These are phyloP conservation scores for Cheiracanthium punctorium DNA, from an alignment of 2,888 invertebrate genomes.

Conservation along the genomic window DNA sequence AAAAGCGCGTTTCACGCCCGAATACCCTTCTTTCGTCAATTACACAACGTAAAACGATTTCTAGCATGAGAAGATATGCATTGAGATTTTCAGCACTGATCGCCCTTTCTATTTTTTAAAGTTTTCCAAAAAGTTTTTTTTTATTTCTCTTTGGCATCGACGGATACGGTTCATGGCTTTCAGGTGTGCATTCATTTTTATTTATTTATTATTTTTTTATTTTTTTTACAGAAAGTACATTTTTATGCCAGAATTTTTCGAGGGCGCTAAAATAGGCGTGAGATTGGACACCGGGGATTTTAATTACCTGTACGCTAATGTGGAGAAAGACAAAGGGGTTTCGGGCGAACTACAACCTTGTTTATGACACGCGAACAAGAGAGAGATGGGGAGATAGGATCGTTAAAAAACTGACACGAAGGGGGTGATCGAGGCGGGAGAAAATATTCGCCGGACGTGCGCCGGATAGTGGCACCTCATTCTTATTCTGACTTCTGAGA, in stretches of 20 bases:
- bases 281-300: background rate
- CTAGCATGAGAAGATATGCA: background rate
- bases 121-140: background rate
- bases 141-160: background rate
- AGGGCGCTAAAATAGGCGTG: background rate
- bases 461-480: too few relatives aligned
- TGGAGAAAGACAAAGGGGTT: background rate
- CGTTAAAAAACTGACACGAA: too few relatives aligned
- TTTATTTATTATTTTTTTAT: too few relatives aligned
- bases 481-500: too few relatives aligned
- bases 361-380: too few relatives aligned
- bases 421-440: too few relatives aligned
- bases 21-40: background rate
- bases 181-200: too few relatives aligned
- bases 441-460: too few relatives aligned
- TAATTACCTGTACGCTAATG: background rate
- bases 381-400: too few relatives aligned
- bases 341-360: too few relatives aligned
- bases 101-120: background rate
- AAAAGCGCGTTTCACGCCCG: background rate
- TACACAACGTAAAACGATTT: background rate
- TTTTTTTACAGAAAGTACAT: background rate
- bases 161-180: background rate
- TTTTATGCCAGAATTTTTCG: background rate
- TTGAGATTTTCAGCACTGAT: background rate